phyloP scores from a whole-genome alignment of 2,113 vertebrate species.

The Zootoca vivipara region DNA sequence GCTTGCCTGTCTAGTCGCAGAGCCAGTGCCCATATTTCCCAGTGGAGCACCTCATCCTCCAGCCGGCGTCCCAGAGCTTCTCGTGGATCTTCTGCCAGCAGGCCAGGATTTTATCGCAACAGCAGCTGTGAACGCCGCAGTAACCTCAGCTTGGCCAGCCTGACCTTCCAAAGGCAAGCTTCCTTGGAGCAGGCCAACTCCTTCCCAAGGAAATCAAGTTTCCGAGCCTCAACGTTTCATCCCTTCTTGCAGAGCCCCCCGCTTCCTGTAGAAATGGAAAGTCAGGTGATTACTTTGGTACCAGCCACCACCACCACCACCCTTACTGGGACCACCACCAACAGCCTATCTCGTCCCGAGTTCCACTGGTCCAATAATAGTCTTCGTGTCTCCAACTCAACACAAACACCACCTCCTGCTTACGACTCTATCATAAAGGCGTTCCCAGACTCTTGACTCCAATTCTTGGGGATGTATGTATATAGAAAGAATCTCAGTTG shows the following conservation, averaged over 20 bases:
- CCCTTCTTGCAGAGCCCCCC: conserved; percentile 91
- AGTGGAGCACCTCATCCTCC: conserved; percentile 71
- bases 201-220: conserved; percentile 90
- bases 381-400: conserved; percentile 78
- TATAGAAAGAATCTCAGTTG: conserved; percentile 27
- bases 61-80: conserved; percentile 73
- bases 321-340: conserved; percentile 63
- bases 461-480: rapidly evolving
- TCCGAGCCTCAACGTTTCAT: conserved; percentile 94
- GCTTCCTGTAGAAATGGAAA: conserved; percentile 87
- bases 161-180: conserved; percentile 90
- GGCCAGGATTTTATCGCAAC: conserved; percentile 88
- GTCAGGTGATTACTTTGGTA: conserved; percentile 85
- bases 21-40: conserved; percentile 91
- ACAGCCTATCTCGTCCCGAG: conserved; percentile 77
- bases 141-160: conserved; percentile 93
- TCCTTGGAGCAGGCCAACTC: conserved; percentile 87
- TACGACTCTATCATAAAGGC: conserved; percentile 95
- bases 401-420: conserved; percentile 88
- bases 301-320: conserved; percentile 74
- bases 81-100: conserved; percentile 63
- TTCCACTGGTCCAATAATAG: conserved; percentile 89
- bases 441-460: conserved; percentile 87
- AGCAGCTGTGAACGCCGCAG: conserved; percentile 90
- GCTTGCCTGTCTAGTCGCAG: conserved; percentile 88